Evolutionary conservation across 2,888 invertebrate genomes (phyloP).

Genomic region (Orthosia gothica): DNA sequence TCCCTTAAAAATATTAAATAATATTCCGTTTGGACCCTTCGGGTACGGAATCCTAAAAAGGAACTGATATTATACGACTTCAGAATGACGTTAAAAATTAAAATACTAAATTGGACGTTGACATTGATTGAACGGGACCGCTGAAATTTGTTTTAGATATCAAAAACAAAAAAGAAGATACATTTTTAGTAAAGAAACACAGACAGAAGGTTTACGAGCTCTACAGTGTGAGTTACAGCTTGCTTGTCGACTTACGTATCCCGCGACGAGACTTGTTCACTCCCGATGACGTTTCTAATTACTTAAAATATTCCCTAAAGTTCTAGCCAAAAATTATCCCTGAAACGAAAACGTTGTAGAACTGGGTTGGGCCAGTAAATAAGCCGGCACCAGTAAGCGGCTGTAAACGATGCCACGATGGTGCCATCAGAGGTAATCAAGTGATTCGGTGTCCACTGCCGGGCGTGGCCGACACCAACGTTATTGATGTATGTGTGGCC

Average conservation of each 20-base stretch:
- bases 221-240: conserved; percentile 32
- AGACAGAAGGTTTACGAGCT: conserved; percentile 14
- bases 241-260: conserved; percentile 35
- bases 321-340: conserved; percentile 33
- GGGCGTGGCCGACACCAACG: conserved; percentile 48
- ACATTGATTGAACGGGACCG: conserved; percentile 40
- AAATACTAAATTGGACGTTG: conserved; percentile 17
- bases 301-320: conserved; percentile 48
- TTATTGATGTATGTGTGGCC: conserved; percentile 32
- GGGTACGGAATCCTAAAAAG: not conserved
- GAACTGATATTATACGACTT: not conserved
- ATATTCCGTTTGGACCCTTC: no score
- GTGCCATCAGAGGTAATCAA: conserved; percentile 53
- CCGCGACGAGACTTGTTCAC: conserved; percentile 19
- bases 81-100: not conserved
- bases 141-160: conserved; percentile 30
- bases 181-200: conserved; percentile 10
- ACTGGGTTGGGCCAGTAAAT: conserved; percentile 46
- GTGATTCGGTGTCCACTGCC: conserved; percentile 43
- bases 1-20: no score
- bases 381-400: conserved; percentile 44
- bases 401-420: conserved; percentile 44
- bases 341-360: conserved; percentile 47
- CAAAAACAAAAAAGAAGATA: conserved; percentile 18
- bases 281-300: conserved; percentile 46